Conservation (phyloP, 1,140 invertebrate genomes). For the Rhizoglyphus robini region DNA sequence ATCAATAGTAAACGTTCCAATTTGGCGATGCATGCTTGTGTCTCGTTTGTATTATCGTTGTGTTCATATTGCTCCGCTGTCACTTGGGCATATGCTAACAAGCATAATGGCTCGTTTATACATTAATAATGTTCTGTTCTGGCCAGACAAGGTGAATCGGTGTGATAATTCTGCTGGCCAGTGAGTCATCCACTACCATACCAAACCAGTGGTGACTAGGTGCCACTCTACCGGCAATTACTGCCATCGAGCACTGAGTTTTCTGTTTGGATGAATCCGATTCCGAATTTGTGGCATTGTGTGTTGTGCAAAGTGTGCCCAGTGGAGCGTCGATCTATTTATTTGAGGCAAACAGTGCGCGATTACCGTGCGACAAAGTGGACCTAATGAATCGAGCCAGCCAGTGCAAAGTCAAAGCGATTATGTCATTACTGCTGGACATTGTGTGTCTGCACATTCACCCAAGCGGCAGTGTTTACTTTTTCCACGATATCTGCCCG, state of each 20-base stretch:
- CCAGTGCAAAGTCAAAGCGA: neutral
- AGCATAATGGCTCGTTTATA: neutral
- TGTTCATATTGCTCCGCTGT: neutral
- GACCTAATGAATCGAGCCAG: constrained; percentile 7
- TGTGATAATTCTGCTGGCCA: no score
- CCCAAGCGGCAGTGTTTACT: neutral
- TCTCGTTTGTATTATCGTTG: neutral
- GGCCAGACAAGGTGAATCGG: no score
- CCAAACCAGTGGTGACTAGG: no score
- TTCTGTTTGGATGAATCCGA: neutral
- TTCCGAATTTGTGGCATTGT: neutral
- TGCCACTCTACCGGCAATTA: no score
- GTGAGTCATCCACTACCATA: no score
- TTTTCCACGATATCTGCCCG: neutral
- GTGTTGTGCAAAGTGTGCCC: constrained; percentile 9
- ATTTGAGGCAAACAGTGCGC: neutral
- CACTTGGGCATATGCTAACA: neutral
- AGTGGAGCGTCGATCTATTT: neutral
- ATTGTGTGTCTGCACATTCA: neutral
- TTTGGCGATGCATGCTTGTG: constrained; percentile 2
- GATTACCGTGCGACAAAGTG: constrained; percentile 7
- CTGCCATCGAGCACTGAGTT: no score
- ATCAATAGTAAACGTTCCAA: constrained; percentile 3
- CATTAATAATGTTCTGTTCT: neutral
- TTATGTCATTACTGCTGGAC: constrained; percentile 4